These are phyloP conservation scores for Lasioglossum vierecki DNA, from an alignment of 2,888 invertebrate genomes.

Conservation along the genomic window DNA sequence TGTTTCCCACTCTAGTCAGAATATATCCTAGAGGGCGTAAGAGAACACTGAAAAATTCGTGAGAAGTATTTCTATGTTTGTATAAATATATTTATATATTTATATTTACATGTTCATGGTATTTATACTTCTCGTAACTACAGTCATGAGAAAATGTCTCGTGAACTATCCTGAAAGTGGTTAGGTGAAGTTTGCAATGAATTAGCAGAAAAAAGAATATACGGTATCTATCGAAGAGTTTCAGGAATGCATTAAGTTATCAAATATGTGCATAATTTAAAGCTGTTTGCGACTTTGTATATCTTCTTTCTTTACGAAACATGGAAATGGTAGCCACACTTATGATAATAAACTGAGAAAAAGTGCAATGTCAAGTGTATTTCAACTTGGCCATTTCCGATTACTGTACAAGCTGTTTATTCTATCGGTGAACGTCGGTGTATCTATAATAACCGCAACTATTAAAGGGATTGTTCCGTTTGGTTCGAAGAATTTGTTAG, in stretches of 20 bases:
- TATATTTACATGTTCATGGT: no score
- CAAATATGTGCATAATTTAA: background rate
- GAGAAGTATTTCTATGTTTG: no score
- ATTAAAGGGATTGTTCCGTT: slow-evolving; percentile 82
- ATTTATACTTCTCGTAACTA: no score
- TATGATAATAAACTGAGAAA: background rate
- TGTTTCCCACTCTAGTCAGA: no score
- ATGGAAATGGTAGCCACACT: background rate
- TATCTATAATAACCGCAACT: slow-evolving; percentile 75
- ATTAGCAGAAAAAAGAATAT: background rate
- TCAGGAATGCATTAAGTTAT: no score
- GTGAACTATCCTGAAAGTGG: background rate
- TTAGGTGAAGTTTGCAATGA: background rate
- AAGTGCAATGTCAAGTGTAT: slow-evolving; percentile 17
- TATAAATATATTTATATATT: no score
- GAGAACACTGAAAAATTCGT: no score
- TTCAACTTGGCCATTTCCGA: slow-evolving; percentile 35
- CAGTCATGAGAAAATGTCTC: background rate
- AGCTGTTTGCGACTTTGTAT: background rate
- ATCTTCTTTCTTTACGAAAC: background rate
- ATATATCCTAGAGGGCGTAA: no score
- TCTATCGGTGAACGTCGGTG: slow-evolving; percentile 71
- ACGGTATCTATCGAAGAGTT: background rate
- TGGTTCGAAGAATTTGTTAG: slow-evolving; percentile 82
- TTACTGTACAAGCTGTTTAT: slow-evolving; percentile 69